Conservation (phyloP, 64 coral and sea anemone species). For the Stichodactyla helianthus region DNA sequence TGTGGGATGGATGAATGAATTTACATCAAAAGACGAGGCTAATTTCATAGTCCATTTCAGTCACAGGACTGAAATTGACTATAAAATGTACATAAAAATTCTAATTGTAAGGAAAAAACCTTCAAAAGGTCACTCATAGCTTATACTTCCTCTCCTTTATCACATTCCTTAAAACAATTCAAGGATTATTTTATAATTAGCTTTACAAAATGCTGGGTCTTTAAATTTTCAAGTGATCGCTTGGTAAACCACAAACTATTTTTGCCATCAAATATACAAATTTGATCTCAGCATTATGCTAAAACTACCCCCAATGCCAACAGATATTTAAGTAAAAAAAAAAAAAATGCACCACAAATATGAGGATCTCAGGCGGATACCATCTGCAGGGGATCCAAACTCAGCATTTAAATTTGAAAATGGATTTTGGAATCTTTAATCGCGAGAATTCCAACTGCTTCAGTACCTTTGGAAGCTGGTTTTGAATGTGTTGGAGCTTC, state of each 20-base stretch:
- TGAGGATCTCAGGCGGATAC: neutral
- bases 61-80: neutral
- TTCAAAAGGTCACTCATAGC: neutral
- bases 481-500: neutral
- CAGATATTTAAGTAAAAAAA: neutral
- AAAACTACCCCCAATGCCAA: neutral
- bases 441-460: neutral
- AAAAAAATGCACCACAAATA: neutral
- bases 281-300: neutral
- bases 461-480: neutral
- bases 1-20: neutral
- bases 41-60: neutral
- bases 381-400: neutral
- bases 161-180: neutral
- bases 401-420: neutral
- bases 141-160: neutral
- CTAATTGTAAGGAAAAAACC: neutral
- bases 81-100: neutral
- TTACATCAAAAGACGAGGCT: neutral
- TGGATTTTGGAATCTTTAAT: neutral
- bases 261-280: neutral
- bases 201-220: neutral
- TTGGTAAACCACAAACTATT: neutral
- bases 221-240: neutral
- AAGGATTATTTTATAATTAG: neutral